A percentile compares a stretch with the other conserved stretches of the same genome.
phyloP scores from a whole-genome alignment of 2,888 invertebrate species.

The Petrophora chlorosata region DNA sequence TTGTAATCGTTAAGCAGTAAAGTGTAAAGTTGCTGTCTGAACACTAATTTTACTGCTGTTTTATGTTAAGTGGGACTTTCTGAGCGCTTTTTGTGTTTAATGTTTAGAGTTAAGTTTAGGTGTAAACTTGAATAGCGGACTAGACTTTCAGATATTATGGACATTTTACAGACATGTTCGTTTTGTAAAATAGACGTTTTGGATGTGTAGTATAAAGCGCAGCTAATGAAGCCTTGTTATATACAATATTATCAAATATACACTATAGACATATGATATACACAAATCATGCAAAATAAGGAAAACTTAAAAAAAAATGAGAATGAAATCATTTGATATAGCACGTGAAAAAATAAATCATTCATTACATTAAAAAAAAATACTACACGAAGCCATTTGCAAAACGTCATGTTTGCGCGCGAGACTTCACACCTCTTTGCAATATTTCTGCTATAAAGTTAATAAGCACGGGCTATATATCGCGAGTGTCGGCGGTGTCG shows the following conservation, averaged over 20 bases:
- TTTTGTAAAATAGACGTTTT: no score
- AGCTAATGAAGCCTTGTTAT: no score
- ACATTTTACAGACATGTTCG: no score
- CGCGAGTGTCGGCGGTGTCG: conserved; percentile 22
- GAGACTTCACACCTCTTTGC: conserved; percentile 46
- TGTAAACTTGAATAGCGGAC: not conserved
- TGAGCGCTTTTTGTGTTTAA: not conserved
- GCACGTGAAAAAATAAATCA: no score
- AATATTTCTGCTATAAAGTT: conserved; percentile 38
- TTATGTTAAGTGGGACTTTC: not conserved
- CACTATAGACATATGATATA: no score
- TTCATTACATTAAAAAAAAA: no score
- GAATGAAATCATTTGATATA: no score
- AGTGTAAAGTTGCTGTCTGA: conserved; percentile 24
- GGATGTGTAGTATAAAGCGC: no score
- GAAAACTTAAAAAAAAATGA: no score
- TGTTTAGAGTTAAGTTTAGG: not conserved
- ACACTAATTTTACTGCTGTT: conserved; percentile 19
- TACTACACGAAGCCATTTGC: conserved; percentile 6
- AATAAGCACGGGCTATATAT: conserved; percentile 44
- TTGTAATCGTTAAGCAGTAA: conserved; percentile 20
- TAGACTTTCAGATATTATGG: no score
- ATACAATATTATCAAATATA: no score
- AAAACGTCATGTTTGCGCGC: conserved; percentile 33
- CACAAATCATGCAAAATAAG: no score